These are phyloP conservation scores for Tylochromis polylepis DNA, from an alignment of 2,113 vertebrate species.

Conservation along the genomic window DNA sequence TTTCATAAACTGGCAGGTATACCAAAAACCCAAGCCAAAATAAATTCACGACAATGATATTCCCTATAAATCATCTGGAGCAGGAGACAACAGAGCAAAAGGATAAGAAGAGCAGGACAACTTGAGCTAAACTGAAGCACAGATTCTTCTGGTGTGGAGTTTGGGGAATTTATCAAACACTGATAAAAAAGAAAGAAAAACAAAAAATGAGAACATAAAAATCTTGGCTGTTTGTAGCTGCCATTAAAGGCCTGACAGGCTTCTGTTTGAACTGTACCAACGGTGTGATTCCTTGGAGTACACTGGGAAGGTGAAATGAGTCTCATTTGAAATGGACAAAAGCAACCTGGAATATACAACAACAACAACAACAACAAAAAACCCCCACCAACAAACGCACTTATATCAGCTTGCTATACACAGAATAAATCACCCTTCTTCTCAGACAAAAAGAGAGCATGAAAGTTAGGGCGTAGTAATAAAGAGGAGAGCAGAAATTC, in stretches of 20 bases:
- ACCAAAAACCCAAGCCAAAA: constrained; percentile 11
- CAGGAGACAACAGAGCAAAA: constrained; percentile 45
- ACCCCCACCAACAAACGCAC: neutral
- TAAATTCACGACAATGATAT: constrained; percentile 26
- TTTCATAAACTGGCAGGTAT: constrained; percentile 39
- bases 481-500: constrained; percentile 15
- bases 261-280: neutral
- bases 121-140: constrained; percentile 41
- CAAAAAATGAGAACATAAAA: constrained; percentile 66
- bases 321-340: neutral
- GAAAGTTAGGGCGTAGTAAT: neutral
- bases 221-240: constrained; percentile 79
- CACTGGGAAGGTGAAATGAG: neutral
- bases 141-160: constrained; percentile 51
- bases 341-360: neutral
- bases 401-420: neutral
- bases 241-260: constrained; percentile 73
- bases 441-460: neutral
- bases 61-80: constrained; percentile 42
- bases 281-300: constrained; percentile 18
- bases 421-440: neutral
- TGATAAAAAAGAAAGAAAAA: constrained; percentile 62
- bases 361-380: neutral
- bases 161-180: constrained; percentile 82
- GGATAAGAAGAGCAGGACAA: constrained; percentile 32